Percentiles rank a stretch among this genome's conserved stretches.
phyloP scores from a whole-genome alignment of 2,797 vertebrate genomes.

The Loris lydekkerianus region DNA sequence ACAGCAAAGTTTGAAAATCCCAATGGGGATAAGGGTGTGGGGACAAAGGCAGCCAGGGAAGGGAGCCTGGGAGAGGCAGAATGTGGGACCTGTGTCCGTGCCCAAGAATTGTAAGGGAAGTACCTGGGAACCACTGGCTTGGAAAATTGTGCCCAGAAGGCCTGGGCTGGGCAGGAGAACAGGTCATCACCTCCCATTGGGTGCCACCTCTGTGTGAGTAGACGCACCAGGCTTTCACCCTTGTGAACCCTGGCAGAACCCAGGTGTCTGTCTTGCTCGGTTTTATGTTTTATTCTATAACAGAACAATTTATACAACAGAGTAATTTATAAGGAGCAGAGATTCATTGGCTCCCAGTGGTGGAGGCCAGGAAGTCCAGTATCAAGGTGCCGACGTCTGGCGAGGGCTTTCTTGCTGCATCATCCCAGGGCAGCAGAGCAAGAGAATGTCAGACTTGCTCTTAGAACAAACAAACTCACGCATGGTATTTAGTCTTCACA shows the following conservation, averaged over 20 bases:
- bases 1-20: neutral
- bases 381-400: neutral
- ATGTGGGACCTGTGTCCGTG: neutral
- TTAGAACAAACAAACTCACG: no score
- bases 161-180: neutral
- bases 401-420: neutral
- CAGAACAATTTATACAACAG: no score
- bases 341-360: neutral
- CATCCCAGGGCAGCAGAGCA: neutral
- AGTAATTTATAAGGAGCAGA: neutral
- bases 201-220: neutral
- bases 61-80: neutral
- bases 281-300: neutral
- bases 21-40: no score
- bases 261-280: neutral
- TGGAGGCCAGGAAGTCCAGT: neutral
- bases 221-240: neutral
- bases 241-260: constrained; percentile 27
- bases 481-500: no score
- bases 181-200: neutral
- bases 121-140: constrained; percentile 50
- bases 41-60: neutral
- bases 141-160: constrained; percentile 61
- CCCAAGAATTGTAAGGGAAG: constrained; percentile 61
- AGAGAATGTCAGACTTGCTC: neutral